Evolutionary conservation across 2,113 vertebrate genomes (phyloP).

Genomic region (Gadus chalcogrammus): DNA sequence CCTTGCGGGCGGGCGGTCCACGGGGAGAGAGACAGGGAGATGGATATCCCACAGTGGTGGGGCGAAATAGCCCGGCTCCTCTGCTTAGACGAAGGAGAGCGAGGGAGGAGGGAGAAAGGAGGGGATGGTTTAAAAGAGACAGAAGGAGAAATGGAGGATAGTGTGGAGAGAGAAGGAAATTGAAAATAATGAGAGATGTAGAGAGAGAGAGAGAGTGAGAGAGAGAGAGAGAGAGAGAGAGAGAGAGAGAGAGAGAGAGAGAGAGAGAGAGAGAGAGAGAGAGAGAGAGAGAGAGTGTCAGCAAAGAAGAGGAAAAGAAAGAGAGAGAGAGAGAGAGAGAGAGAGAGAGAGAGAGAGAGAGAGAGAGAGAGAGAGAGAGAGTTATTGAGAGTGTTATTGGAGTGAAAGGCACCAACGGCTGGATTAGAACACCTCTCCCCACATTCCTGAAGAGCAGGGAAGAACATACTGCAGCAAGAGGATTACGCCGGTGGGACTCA

Average conservation of each 20-base stretch:
- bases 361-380: neutral
- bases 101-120: slow-evolving; percentile 30
- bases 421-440: slow-evolving; percentile 64
- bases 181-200: neutral
- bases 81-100: slow-evolving; percentile 67
- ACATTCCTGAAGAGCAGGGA: slow-evolving; percentile 63
- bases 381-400: slow-evolving; percentile 18
- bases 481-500: slow-evolving; percentile 65
- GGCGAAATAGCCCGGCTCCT: slow-evolving; percentile 70
- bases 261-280: neutral
- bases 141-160: slow-evolving; percentile 8
- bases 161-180: neutral
- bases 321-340: neutral
- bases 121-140: slow-evolving; percentile 24
- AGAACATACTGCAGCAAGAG: slow-evolving; percentile 62
- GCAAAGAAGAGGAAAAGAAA: neutral
- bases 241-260: neutral
- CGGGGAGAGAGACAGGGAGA: slow-evolving; percentile 71
- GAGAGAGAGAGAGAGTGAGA: slow-evolving; percentile 14
- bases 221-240: too few species aligned
- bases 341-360: neutral
- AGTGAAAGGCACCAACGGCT: slow-evolving; percentile 42
- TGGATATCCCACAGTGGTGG: slow-evolving; percentile 75
- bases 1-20: slow-evolving; percentile 73
- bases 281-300: slow-evolving; percentile 1